These are phyloP conservation scores for Neomonachus schauinslandi DNA, from an alignment of 2,113 vertebrate species.

Conservation along the genomic window DNA sequence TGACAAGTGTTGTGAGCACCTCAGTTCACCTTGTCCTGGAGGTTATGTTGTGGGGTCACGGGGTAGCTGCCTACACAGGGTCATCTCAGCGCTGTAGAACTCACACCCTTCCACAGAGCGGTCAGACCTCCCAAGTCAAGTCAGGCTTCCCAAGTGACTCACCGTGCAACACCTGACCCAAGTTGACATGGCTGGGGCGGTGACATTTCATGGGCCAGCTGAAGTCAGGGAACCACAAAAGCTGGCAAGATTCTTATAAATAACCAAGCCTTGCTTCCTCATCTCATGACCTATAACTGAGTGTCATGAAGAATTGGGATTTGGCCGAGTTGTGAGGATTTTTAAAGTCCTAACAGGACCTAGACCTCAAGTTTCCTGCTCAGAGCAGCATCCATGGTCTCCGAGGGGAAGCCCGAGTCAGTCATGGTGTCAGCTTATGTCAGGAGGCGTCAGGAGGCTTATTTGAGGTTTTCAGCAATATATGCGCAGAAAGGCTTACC, in stretches of 20 bases:
- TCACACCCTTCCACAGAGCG: background rate
- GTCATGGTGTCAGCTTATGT: accelerated
- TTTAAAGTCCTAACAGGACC: background rate
- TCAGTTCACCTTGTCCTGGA: background rate
- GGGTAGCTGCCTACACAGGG: background rate
- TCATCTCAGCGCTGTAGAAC: background rate
- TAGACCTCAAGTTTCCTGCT: background rate
- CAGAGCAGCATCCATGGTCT: background rate
- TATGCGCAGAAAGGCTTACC: background rate
- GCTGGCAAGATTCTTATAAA: background rate
- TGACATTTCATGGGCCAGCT: background rate
- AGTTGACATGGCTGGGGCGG: too few relatives aligned
- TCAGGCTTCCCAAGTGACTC: background rate
- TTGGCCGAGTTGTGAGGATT: background rate
- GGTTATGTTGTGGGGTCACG: background rate
- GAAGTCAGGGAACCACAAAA: background rate
- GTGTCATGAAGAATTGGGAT: background rate
- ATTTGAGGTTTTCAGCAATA: background rate
- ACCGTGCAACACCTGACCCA: accelerated
- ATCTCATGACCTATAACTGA: background rate
- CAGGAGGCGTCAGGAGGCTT: background rate
- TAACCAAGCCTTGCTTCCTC: background rate
- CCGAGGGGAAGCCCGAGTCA: accelerated
- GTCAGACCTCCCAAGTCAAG: too few relatives aligned
- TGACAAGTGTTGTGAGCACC: background rate